phyloP scores from a whole-genome alignment of 1,140 invertebrate genomes.

The Sarcophaga peregrina region DNA sequence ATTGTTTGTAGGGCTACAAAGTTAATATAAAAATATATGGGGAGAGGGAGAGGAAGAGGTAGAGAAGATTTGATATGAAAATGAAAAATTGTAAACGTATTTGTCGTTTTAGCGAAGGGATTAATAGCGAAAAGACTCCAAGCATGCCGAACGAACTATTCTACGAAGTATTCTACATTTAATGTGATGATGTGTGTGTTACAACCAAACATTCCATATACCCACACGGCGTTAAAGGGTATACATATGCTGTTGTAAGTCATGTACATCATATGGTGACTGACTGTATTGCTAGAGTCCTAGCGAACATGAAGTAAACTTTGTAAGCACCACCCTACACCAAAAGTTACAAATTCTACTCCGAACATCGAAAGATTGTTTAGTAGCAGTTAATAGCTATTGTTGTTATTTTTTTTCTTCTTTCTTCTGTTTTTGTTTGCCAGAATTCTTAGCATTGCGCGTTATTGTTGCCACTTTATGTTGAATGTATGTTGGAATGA shows the following conservation, averaged over 20 bases:
- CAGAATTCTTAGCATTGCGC: conserved; percentile 34
- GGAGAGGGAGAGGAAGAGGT: neutral
- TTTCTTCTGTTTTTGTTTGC: conserved; percentile 13
- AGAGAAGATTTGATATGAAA: conserved; percentile 8
- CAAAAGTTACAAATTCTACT: neutral
- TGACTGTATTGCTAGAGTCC: neutral
- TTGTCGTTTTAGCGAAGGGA: conserved; percentile 24
- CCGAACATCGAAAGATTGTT: neutral
- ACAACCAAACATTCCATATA: conserved; percentile 11
- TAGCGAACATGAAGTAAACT: neutral
- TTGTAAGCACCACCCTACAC: conserved; percentile 19
- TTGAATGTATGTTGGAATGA: conserved; percentile 25
- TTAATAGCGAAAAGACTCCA: conserved; percentile 17
- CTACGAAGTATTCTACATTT: neutral
- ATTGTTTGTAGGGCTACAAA: too few species aligned
- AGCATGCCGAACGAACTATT: too few species aligned
- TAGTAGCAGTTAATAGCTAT: neutral
- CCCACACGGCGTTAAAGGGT: neutral
- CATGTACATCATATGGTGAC: neutral
- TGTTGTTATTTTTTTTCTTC: neutral
- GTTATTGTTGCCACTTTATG: conserved; percentile 42
- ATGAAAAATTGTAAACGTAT: conserved; percentile 25
- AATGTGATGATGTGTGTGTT: neutral
- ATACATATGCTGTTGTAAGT: neutral
- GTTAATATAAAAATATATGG: too few species aligned